Evolutionary conservation across 2,888 invertebrate species (phyloP).

Genomic region (Lampropteryx suffumata): DNA sequence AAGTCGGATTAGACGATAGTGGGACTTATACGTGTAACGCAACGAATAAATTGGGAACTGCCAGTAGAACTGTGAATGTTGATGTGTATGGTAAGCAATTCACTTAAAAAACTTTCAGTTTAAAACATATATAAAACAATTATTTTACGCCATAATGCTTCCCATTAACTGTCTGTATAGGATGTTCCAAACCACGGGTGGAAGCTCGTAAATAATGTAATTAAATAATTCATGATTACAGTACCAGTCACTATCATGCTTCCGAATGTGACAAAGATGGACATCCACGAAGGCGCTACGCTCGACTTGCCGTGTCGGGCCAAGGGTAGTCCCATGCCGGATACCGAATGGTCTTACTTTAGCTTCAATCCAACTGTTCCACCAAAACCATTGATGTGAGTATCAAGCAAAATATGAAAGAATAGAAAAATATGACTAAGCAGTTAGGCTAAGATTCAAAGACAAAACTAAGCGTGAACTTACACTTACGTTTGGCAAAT

Average conservation of each 20-base stretch:
- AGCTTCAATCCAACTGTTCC: slow-evolving; percentile 7
- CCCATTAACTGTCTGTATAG: too few relatives aligned
- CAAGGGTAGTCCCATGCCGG: slow-evolving; percentile 52
- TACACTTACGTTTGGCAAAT: too few relatives aligned
- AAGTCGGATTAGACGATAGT: slow-evolving; percentile 21
- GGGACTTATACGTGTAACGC: slow-evolving; percentile 51
- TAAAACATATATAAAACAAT: too few relatives aligned
- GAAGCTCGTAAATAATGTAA: too few relatives aligned
- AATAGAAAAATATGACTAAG: too few relatives aligned
- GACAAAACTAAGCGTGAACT: too few relatives aligned
- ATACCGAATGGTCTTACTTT: slow-evolving; percentile 14
- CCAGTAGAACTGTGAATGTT: slow-evolving; percentile 34
- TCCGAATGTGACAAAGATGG: slow-evolving; percentile 22
- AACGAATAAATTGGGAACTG: slow-evolving; percentile 40
- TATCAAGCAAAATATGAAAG: neutral
- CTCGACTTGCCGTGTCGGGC: slow-evolving; percentile 49
- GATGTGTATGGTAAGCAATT: slow-evolving; percentile 50
- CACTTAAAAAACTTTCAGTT: too few relatives aligned
- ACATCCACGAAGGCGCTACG: slow-evolving; percentile 43
- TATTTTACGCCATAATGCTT: too few relatives aligned
- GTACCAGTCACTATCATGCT: slow-evolving; percentile 48
- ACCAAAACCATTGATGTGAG: slow-evolving; percentile 11
- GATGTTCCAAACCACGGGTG: too few relatives aligned
- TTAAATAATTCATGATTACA: slow-evolving; percentile 25
- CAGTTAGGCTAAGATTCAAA: too few relatives aligned